phyloP scores from a whole-genome alignment of 2,888 invertebrate genomes.

The Agonopterix alstromeriana region DNA sequence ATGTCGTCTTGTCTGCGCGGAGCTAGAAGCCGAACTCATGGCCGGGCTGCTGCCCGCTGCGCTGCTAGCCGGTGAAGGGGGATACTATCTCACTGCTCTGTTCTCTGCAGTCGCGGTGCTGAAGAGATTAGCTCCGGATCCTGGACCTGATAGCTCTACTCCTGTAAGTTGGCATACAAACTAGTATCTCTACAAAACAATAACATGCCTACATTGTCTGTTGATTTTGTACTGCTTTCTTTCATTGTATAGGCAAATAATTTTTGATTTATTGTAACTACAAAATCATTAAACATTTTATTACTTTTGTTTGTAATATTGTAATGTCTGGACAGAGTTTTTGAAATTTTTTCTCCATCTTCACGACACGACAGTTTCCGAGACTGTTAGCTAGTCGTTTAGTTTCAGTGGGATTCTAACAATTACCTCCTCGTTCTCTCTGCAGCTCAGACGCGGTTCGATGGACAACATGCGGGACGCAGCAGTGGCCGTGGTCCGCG shows the following conservation, averaged over 20 bases:
- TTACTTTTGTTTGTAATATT: too few species aligned
- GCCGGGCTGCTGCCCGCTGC: constrained; percentile 95
- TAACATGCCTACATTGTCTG: too few species aligned
- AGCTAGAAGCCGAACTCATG: constrained; percentile 97
- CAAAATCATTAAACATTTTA: too few species aligned
- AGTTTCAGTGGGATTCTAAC: too few species aligned
- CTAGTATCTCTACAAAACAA: too few species aligned
- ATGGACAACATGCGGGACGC: constrained; percentile 36
- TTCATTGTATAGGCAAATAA: too few species aligned
- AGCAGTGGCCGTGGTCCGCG: constrained; percentile 82
- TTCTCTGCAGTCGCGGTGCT: constrained; percentile 94
- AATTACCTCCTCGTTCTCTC: background rate
- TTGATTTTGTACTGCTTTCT: too few species aligned
- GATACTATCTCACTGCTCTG: constrained; percentile 95
- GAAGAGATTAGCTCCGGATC: constrained; percentile 80
- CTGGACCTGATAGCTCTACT: constrained; percentile 45
- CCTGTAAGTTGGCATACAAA: constrained; percentile 42
- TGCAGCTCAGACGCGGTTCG: constrained; percentile 74
- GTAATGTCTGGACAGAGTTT: too few species aligned
- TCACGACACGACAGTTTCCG: too few species aligned
- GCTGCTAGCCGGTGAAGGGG: constrained; percentile 93
- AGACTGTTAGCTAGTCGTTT: too few species aligned
- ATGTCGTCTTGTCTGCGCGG: constrained; percentile 92
- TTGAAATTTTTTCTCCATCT: too few species aligned
- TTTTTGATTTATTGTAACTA: too few species aligned